phyloP scores from a whole-genome alignment of 2,888 invertebrate genomes.

The Pharmacophagus antenor region DNA sequence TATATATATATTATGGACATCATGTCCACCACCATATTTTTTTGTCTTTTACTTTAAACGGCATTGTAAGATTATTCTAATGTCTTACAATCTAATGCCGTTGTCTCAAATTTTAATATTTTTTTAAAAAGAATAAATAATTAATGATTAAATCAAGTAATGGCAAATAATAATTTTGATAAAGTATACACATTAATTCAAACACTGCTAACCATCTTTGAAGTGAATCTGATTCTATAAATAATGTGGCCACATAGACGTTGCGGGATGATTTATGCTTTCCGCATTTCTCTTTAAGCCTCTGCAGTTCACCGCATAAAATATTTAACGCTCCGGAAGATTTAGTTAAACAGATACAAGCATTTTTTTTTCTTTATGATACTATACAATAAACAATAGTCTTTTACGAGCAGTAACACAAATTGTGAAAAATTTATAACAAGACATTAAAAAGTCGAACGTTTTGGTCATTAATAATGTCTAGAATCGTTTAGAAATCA shows the following conservation, averaged over 20 bases:
- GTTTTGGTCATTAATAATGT: neutral
- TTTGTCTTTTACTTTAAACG: no score
- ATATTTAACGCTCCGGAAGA: constrained; percentile 1
- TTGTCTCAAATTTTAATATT: no score
- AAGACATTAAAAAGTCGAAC: neutral
- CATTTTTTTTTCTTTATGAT: constrained; percentile 1
- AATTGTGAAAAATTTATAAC: neutral
- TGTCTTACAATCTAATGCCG: no score
- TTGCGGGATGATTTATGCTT: constrained; percentile 17
- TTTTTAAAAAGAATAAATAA: no score
- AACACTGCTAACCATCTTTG: neutral
- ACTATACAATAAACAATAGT: neutral
- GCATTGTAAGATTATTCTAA: no score
- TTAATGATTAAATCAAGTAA: no score
- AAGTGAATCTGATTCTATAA: constrained; percentile 15
- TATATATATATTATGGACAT: no score
- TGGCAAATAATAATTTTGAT: neutral
- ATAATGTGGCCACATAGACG: constrained; percentile 17
- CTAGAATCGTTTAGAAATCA: neutral
- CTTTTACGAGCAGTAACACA: neutral
- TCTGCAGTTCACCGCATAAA: constrained; percentile 8
- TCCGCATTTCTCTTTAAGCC: constrained; percentile 17
- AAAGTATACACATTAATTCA: neutral
- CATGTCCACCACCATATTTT: no score
- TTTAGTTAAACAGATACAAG: neutral